A percentile compares a stretch with the other conserved stretches of the same genome.
Evolutionary conservation across 2,113 vertebrate species (phyloP).

Genomic region (Isichthys henryi): DNA sequence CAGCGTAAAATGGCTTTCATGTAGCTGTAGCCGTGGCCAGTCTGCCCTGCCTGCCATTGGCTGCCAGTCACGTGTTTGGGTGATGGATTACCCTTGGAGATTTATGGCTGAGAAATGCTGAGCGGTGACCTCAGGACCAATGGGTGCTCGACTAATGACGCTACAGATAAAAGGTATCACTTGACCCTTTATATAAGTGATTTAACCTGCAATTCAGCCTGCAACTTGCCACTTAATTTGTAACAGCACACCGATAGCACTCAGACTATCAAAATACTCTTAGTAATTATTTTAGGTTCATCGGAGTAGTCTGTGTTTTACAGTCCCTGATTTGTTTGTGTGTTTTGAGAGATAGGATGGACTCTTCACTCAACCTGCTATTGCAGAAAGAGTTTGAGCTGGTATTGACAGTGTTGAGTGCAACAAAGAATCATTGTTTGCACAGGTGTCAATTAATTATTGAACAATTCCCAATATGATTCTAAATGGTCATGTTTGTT

Average conservation of each 20-base stretch:
- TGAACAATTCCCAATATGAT: not conserved
- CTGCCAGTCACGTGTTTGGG: not conserved
- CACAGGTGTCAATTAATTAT: not conserved
- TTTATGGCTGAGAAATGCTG: not conserved
- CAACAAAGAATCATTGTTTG: not conserved
- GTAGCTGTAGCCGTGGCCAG: not conserved
- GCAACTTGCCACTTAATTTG: conserved; percentile 15
- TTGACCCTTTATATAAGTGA: conserved; percentile 37
- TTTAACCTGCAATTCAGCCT: conserved; percentile 14
- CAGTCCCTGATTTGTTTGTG: not conserved
- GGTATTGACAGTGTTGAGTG: not conserved
- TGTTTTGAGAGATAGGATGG: not conserved
- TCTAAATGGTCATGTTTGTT: not conserved
- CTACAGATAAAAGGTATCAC: conserved; percentile 29
- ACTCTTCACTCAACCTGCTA: not conserved
- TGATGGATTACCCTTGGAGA: conserved; percentile 2
- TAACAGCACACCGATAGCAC: not conserved
- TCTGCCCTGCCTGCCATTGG: not conserved
- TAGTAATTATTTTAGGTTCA: not conserved
- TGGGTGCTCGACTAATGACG: not conserved
- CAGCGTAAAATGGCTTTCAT: not conserved
- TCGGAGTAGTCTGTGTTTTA: not conserved
- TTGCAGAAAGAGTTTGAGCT: not conserved
- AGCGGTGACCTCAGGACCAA: conserved; percentile 1
- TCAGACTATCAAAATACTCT: not conserved